Conservation (phyloP, 2,797 vertebrate genomes). For the Takifugu rubripes region DNA sequence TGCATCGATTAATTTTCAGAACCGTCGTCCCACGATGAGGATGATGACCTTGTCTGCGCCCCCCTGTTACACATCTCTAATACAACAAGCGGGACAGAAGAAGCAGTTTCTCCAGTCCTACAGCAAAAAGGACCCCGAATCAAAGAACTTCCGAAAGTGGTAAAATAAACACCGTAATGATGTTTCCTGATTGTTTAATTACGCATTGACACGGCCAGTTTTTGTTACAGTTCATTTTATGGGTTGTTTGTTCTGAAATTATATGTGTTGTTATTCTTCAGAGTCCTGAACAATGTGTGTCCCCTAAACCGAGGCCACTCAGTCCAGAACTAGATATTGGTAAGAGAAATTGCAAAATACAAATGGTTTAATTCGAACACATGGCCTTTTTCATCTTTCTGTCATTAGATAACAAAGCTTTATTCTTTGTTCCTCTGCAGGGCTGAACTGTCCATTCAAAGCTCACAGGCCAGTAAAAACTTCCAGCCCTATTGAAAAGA, state of each 20-base stretch:
- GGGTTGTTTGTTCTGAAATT: too few relatives aligned
- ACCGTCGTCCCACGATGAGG: conserved; percentile 10
- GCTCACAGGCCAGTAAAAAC: conserved; percentile 57
- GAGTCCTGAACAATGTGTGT: conserved; percentile 16
- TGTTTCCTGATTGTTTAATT: neutral
- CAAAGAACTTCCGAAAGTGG: conserved; percentile 6
- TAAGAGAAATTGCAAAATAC: conserved; percentile 20
- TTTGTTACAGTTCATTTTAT: too few relatives aligned
- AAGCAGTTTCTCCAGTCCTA: neutral
- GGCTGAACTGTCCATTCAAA: conserved; percentile 43
- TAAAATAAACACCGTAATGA: conserved; percentile 3
- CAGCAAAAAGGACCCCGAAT: neutral
- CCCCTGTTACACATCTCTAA: conserved; percentile 29
- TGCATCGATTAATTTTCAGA: conserved; percentile 34
- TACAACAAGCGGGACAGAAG: conserved; percentile 8
- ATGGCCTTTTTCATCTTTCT: neutral
- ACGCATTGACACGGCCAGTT: neutral
- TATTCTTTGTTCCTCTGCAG: conserved; percentile 18
- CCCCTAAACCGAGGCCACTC: neutral
- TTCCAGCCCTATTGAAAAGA: conserved; percentile 66
- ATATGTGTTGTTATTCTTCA: conserved; percentile 15
- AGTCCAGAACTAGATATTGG: conserved; percentile 21
- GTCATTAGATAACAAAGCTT: neutral
- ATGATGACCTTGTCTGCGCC: conserved; percentile 18
- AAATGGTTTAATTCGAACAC: neutral